Evolutionary conservation across 2,797 vertebrate species (phyloP).

Genomic region (Danio albolineatus): DNA sequence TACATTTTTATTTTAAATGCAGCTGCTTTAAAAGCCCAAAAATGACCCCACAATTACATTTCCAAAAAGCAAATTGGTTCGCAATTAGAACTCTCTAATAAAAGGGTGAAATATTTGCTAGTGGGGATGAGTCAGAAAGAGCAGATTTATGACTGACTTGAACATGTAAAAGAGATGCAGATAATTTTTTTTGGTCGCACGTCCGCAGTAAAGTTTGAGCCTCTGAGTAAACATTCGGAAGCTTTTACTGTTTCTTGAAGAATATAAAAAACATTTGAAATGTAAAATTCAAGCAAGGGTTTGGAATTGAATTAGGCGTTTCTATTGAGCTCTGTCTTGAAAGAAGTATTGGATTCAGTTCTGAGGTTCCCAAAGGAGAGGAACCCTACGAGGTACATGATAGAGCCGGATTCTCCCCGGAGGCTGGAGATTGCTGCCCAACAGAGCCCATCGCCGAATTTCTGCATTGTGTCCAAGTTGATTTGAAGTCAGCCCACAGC

Average conservation of each 20-base stretch:
- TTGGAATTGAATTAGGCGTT: constrained; percentile 65
- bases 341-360: constrained; percentile 61
- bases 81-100: constrained; percentile 65
- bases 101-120: constrained; percentile 51
- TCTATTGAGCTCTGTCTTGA: constrained; percentile 60
- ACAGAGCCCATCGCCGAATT: constrained; percentile 18
- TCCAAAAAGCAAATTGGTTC: constrained; percentile 55
- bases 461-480: constrained; percentile 38
- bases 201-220: constrained; percentile 34
- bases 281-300: constrained; percentile 63
- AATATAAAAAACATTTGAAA: constrained; percentile 61
- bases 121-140: constrained; percentile 49
- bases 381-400: constrained; percentile 44
- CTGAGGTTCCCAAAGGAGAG: constrained; percentile 58
- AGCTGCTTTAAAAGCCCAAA: constrained; percentile 59
- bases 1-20: constrained; percentile 37
- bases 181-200: constrained; percentile 18
- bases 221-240: constrained; percentile 27
- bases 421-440: constrained; percentile 50
- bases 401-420: constrained; percentile 46
- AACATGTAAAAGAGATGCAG: constrained; percentile 29
- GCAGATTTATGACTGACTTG: constrained; percentile 57
- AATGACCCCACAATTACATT: constrained; percentile 59
- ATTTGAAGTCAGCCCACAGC: constrained; percentile 43
- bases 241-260: constrained; percentile 27